phyloP scores from a whole-genome alignment of 2,113 vertebrate genomes.

The Ceyx cyanopectus region DNA sequence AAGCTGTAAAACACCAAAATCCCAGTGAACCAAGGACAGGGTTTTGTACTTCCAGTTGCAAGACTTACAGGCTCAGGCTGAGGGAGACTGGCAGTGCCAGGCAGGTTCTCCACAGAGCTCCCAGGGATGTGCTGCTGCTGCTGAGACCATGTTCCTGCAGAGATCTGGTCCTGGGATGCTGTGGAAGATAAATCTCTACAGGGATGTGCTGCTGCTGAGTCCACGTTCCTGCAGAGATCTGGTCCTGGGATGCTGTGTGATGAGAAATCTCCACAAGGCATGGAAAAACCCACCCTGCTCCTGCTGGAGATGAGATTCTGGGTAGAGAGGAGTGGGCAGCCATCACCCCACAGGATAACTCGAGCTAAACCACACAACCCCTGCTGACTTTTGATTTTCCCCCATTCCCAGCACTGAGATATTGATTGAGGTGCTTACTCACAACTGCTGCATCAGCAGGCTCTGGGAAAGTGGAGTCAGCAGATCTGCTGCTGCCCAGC shows the following conservation, averaged over 20 bases:
- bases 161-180: fast-evolving
- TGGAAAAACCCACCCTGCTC: neutral
- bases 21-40: fast-evolving
- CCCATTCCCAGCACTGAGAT: neutral
- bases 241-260: neutral
- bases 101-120: neutral
- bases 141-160: neutral
- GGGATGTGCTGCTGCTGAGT: neutral
- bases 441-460: fast-evolving
- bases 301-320: neutral
- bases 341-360: neutral
- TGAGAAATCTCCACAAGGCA: neutral
- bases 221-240: fast-evolving
- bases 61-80: neutral
- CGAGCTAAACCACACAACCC: neutral
- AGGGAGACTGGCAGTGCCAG: neutral
- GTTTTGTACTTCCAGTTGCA: neutral
- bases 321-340: neutral
- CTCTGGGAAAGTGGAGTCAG: fast-evolving
- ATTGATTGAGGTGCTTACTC: neutral
- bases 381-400: neutral
- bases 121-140: neutral
- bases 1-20: neutral
- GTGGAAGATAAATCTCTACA: neutral
- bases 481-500: neutral